Conservation (phyloP, 1,140 invertebrate genomes). For the Bombus consobrinus region DNA sequence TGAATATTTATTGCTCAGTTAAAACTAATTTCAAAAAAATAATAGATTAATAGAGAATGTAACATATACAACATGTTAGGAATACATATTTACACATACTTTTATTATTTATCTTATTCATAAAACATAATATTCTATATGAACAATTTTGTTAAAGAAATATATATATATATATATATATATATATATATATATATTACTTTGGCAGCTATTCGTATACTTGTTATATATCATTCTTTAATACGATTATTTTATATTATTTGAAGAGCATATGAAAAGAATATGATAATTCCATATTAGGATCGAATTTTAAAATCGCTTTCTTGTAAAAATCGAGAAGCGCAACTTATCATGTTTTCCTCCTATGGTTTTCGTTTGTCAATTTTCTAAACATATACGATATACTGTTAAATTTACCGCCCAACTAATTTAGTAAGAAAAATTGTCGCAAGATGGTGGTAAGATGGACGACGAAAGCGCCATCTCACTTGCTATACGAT, state of each 20-base stretch:
- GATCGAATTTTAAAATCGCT: neutral
- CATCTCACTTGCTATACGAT: constrained; percentile 17
- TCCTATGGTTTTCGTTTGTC: neutral
- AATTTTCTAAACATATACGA: neutral
- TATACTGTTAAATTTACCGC: constrained; percentile 6
- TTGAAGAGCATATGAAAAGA: neutral
- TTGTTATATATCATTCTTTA: too few species aligned
- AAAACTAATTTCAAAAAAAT: neutral
- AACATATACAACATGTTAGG: too few species aligned
- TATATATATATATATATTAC: too few species aligned
- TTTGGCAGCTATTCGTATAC: too few species aligned
- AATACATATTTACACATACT: too few species aligned
- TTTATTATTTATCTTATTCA: too few species aligned
- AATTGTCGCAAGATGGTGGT: neutral
- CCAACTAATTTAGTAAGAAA: neutral
- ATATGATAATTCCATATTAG: neutral
- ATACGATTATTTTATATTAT: neutral
- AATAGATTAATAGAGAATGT: neutral
- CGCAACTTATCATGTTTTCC: neutral
- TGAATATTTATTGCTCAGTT: neutral
- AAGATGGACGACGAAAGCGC: neutral
- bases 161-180: too few species aligned
- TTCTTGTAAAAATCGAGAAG: neutral
- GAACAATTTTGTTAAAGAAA: too few species aligned
- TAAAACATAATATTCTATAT: too few species aligned